Base-by-base conservation (phyloP, 2,888 invertebrate species). In the Melipona beecheii region DNA sequence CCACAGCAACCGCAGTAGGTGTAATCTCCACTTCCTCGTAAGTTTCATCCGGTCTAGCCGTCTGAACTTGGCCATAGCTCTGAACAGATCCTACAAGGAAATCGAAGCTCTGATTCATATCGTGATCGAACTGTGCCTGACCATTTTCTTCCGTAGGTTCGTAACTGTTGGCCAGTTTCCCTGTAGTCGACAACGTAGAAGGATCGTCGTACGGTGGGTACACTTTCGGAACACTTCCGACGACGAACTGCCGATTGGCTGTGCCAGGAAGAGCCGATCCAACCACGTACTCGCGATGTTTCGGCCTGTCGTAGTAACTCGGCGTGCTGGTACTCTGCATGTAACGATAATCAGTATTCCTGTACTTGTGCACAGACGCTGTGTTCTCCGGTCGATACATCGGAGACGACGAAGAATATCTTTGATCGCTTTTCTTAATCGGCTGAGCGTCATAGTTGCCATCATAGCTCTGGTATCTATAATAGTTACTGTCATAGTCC, bases 161-260 rank as follows among this genome's bases (percentile, higher is more conserved):
- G 56, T 86, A 77, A n/a, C 75, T 64, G 27, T 79, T 86, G 1
- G 54, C 31, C 9, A 84, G 75, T 21, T 88, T 90, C 19, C 72
- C 88, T 0, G 81, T 31, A 1, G 86, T 83, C 11, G 87, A 70
- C 52, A 80, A 24, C 1, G 75, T 36, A 0, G 80, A 27, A 4
- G n/a, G 43, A 58, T 73, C 86, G 4, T 90, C 86, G 27, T 85
- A 89, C 2, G 78, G 74, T 0, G 85, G 78, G 73, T 93, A 94
- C 82, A 96, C 96, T 91, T 96, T 96, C 0, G 96, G 96, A 1
- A 96, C 95, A 89, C 95, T 96, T 0, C 96, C 97, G 2, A 97
- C 97, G 0, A 97, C 96, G 92, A 97, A 97, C 91, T 96, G 96
- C 71, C 93, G 84, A 84, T 94, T 90, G 4, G 88, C 92, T 15